Evolutionary conservation across 1,140 invertebrate genomes (phyloP).

Genomic region (Scaptodrosophila lebanonensis): DNA sequence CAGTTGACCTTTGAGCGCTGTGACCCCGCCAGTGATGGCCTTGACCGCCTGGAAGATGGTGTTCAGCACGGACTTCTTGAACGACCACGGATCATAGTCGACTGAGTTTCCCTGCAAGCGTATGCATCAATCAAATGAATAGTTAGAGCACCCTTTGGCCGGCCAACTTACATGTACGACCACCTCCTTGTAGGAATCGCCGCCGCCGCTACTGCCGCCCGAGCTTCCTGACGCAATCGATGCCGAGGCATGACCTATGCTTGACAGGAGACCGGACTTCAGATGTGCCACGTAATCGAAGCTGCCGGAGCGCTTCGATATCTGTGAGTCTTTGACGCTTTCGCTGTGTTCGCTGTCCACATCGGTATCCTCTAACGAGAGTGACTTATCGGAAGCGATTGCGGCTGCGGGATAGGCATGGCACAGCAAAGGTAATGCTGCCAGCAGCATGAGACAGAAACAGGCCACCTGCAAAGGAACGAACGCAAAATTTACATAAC

Average conservation of each 20-base stretch:
- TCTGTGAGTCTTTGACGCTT: conserved; percentile 63
- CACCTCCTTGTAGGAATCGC: conserved; percentile 76
- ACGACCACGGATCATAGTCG: conserved; percentile 83
- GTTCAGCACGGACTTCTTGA: conserved; percentile 88
- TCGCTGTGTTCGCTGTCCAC: conserved; percentile 68
- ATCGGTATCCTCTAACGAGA: conserved; percentile 64
- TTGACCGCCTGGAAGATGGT: conserved; percentile 90
- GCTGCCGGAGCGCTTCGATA: conserved; percentile 76
- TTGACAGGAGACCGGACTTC: conserved; percentile 79
- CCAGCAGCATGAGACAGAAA: conserved; percentile 45
- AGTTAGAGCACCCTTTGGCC: neutral
- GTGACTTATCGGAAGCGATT: conserved; percentile 51
- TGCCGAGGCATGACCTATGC: conserved; percentile 79
- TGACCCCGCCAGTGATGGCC: conserved; percentile 89
- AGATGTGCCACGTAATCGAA: conserved; percentile 77
- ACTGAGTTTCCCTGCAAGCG: conserved; percentile 76
- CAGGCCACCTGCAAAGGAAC: conserved; percentile 25
- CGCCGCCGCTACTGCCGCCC: conserved; percentile 78
- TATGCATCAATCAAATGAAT: neutral
- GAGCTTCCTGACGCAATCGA: conserved; percentile 80
- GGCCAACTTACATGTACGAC: conserved; percentile 73
- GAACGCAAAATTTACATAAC: conserved; percentile 25
- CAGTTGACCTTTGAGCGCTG: conserved; percentile 89
- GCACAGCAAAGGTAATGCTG: conserved; percentile 49
- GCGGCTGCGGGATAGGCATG: conserved; percentile 45